Base-by-base conservation (phyloP, 2,113 vertebrate genomes). In the Antennarius striatus region DNA sequence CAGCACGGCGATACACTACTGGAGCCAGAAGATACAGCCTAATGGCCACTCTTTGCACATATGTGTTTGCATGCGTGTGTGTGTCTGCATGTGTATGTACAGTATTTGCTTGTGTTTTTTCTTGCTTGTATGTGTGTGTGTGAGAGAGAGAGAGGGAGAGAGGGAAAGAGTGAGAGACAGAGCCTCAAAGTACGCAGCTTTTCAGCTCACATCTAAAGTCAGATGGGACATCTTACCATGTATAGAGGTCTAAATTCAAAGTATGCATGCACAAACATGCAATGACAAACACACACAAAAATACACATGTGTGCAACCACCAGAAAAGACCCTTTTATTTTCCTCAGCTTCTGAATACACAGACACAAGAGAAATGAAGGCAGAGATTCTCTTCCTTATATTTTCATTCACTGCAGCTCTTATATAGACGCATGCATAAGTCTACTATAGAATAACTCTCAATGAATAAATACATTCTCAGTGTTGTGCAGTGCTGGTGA, bases 181-280 rank as follows among this genome's bases (percentile, higher is more conserved):
- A 22, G 22, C 10, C 46, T 43, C 51, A 50, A 10, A 39, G 57
- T 51, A 47, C 15, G 32, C 4, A 16, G 69, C 84, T 70, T 70
- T 72, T 71, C 52, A 70, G 22, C 22, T 49, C 57, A 71, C 16
- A 2, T 58, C 32, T 60, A 30, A 75, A 77, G 75, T 83, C 82
- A 77, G 75, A 58, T 53, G 71, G 78, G 73, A 81, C 71, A 58
- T 62, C 60, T 84, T 63, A 76, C 53, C 60, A 62, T 82, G 76
- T 76, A 73, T 39, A 83, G 69, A 76, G 57, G 76, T 75, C 55
- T 11, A 1, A 28, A 73, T 65, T 64, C 47, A 56, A 65, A 60
- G 39, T 45, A 39, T 5, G 22, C 36, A 16, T 51, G 52, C 46
- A 47, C 40, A 32, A 50, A 39, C 50, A 58, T 32, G 42, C 15